These are phyloP conservation scores for Gastracanthus pulcherrimus DNA, from an alignment of 2,888 invertebrate species.

Conservation along the genomic window DNA sequence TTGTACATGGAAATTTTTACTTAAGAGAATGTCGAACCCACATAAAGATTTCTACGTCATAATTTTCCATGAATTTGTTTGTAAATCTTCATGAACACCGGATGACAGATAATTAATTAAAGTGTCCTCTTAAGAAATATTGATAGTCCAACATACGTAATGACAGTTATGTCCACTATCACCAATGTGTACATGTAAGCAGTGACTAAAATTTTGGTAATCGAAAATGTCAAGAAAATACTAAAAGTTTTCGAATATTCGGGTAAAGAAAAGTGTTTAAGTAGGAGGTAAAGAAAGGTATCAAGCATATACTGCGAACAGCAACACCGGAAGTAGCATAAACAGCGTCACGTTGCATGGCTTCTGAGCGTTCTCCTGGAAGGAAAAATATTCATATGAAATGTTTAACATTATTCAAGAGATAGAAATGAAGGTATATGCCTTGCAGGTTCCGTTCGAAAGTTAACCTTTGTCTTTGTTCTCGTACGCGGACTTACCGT, in stretches of 20 bases:
- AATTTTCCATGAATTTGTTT: no score
- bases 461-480: no score
- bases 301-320: conserved; percentile 57
- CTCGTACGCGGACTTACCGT: conserved; percentile 79
- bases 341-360: conserved; percentile 83
- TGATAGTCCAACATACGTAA: no score
- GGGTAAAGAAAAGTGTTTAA: conserved; percentile 15
- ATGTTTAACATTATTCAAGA: no score
- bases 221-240: conserved; percentile 32
- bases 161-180: not conserved
- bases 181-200: not conserved
- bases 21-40: no score
- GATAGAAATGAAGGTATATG: no score
- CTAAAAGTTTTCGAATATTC: not conserved
- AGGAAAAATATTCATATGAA: conserved; percentile 57
- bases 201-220: not conserved
- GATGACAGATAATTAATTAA: no score
- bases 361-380: conserved; percentile 80
- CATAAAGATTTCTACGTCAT: no score
- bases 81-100: no score
- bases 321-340: conserved; percentile 68
- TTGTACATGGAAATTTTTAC: no score
- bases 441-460: no score
- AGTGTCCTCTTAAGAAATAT: no score
- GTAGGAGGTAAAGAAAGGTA: not conserved